Base-by-base conservation (phyloP, 2,888 invertebrate genomes). In the Listrodromus nycthemerus region DNA sequence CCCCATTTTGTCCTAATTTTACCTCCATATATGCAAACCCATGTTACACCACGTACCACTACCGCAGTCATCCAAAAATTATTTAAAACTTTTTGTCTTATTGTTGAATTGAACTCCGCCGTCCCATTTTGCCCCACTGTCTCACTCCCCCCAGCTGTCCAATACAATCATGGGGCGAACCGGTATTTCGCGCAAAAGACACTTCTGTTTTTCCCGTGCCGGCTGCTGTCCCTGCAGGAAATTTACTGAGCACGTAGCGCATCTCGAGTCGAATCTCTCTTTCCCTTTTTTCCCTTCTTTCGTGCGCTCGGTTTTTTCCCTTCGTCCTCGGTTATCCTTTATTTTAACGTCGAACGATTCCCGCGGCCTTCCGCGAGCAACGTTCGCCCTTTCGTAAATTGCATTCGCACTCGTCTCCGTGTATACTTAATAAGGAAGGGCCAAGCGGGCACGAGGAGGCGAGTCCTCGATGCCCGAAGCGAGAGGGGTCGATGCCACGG, bases 301-400 rank as follows among this genome's bases (percentile, higher is more conserved):
- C 33, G n/a, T 16, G 19, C 8, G 19, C 21, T 41, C 41, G 33
- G 19, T 50, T 50, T 50, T 7, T 19, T 50, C 7, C 6, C 30
- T 48, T 69, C 30, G 1, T 30, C 27, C 19, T 13, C 41, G 41
- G 55, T 21, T 55, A 55, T 50, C 50, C 21, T 75, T 65, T 52
- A 33, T 7, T 65, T 65, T 50, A 52, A 65, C 19, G 48, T 48
- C 50, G n/a, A 27, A n/a, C 55, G 33, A 80, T 37, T 24, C 65
- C 27, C 33, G 45, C 67, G 52, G 61, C 48, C 75, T 24, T 75
- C 50, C 65, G 50, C 55, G 55, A 55, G 37, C 30, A 45, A 37
- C 41, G 45, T 69, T 45, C 69, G 70, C 70, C 50, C 78, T 70
- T 78, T 75, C 63, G 75, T 30, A 75, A 81, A 81, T 81, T 45